phyloP scores from a whole-genome alignment of 2,797 vertebrate genomes.

The Ibycter americanus region DNA sequence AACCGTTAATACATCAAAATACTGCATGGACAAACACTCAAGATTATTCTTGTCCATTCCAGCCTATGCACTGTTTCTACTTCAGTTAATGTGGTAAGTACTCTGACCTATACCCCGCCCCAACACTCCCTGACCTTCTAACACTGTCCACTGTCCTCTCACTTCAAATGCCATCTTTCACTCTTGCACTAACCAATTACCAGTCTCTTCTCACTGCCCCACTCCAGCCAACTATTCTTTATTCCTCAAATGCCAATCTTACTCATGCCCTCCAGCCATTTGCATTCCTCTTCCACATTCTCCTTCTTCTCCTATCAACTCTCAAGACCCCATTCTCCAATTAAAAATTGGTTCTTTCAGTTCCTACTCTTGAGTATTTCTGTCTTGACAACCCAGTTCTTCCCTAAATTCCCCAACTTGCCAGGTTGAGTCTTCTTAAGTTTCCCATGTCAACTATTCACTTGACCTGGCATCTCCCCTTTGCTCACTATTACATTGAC shows the following conservation, averaged over 20 bases:
- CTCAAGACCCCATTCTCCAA: neutral
- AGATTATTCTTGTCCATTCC: neutral
- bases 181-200: neutral
- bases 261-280: neutral
- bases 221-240: neutral
- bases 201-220: neutral
- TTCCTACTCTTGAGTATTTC: neutral
- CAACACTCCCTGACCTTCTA: neutral
- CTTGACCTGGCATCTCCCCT: neutral
- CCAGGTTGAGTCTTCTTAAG: neutral
- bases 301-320: neutral
- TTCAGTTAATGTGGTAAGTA: neutral
- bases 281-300: neutral
- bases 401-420: neutral
- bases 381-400: neutral
- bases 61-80: neutral
- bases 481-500: neutral
- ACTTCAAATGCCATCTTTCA: neutral
- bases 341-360: neutral
- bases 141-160: neutral
- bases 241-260: neutral
- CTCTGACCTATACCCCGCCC: neutral
- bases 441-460: neutral
- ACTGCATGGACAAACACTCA: neutral
- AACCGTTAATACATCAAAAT: neutral